Percentiles rank a stretch among this genome's conserved stretches.
Conservation (phyloP, 2,888 invertebrate species). For the Drosophila paramelanica region DNA sequence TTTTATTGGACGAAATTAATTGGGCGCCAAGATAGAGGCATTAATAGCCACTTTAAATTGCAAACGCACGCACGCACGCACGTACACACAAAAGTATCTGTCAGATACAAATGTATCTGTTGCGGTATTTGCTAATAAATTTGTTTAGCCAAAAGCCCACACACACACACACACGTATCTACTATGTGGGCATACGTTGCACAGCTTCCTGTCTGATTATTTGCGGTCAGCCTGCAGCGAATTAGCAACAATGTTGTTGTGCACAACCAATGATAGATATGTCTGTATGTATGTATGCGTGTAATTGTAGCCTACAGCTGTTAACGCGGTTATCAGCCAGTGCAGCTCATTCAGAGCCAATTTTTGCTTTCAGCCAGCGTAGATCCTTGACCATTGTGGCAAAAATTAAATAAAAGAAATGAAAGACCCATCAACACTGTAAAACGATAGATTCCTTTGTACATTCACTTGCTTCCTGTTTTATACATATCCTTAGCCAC, state of each 20-base stretch:
- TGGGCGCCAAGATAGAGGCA: conserved; percentile 78
- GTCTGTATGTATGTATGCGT: neutral
- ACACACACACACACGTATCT: neutral
- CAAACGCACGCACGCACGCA: conserved; percentile 61
- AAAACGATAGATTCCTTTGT: conserved; percentile 45
- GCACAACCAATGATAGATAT: conserved; percentile 18
- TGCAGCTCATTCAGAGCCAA: conserved; percentile 38
- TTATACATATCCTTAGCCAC: conserved; percentile 44
- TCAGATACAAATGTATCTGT: conserved; percentile 9
- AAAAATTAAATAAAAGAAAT: conserved; percentile 34
- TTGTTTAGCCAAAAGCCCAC: conserved; percentile 48
- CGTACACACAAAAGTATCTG: conserved; percentile 22
- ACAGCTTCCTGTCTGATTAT: conserved; percentile 72
- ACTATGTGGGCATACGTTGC: conserved; percentile 5
- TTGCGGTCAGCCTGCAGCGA: conserved; percentile 69
- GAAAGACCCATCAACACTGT: conserved; percentile 19
- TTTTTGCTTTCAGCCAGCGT: conserved; percentile 46
- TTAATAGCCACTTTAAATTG: conserved; percentile 71
- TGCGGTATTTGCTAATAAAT: conserved; percentile 62
- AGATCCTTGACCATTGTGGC: conserved; percentile 69
- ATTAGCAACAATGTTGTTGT: conserved; percentile 70
- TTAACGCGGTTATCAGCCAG: conserved; percentile 34
- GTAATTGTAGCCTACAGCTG: conserved; percentile 7
- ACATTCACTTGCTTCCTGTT: conserved; percentile 62
- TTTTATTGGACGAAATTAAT: conserved; percentile 78